Conservation (phyloP, 2,797 vertebrate genomes). For the Tenualosa thibaudeaui region DNA sequence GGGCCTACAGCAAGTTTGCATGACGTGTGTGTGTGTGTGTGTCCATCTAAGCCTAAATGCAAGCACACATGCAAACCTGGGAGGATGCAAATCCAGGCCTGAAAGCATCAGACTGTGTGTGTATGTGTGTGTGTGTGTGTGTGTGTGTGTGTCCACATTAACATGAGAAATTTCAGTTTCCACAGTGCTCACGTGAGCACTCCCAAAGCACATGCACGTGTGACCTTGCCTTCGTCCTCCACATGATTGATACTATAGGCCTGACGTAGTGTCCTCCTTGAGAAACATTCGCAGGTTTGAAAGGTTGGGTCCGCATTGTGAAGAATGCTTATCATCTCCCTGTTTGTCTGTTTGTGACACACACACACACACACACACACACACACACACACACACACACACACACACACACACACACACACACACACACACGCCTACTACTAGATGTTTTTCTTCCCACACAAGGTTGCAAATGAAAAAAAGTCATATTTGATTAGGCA, state of each 20-base stretch:
- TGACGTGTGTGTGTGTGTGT: neutral
- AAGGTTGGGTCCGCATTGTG: neutral
- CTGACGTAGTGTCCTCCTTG: neutral
- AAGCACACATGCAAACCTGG: neutral
- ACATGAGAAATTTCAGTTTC: neutral
- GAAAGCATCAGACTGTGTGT: neutral
- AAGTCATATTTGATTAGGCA: neutral
- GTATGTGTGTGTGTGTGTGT: neutral
- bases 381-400: no score
- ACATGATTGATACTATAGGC: neutral
- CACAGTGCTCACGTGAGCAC: neutral
- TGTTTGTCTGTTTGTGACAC: neutral
- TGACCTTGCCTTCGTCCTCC: neutral
- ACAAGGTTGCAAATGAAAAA: no score
- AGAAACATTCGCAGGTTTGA: neutral
- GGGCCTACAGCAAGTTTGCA: neutral
- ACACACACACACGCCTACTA: no score
- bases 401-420: no score
- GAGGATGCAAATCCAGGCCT: neutral
- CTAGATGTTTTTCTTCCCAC: no score
- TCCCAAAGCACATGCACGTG: neutral
- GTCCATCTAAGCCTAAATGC: neutral
- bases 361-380: no score
- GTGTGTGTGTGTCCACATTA: neutral
- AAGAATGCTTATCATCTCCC: neutral